Evolutionary conservation across 2,797 vertebrate species (phyloP), one percentile per base, ranked within the genome.

Genomic region (Lepilemur septentrionalis): DNA sequence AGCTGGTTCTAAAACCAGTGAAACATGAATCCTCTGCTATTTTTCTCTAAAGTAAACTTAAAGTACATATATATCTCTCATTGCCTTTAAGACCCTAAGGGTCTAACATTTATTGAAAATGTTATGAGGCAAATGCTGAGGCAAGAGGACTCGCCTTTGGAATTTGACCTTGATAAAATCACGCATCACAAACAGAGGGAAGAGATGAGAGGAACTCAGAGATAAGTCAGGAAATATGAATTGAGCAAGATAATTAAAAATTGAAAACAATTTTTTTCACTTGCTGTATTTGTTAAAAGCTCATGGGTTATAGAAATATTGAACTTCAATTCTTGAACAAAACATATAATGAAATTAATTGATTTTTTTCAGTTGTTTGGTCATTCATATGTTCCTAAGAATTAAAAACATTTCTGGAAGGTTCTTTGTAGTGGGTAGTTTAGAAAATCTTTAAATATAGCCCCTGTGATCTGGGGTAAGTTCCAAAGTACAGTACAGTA

Each of bases 91-190:
- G 89, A 94, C 52, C 93, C 55, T 32, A 41, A 76, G n/a, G 41
- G 52, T 48, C 35, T 81, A 94, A 69, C 20, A 92, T 59, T 93
- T 92, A 96, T 89, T 92, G 81, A 94, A 93, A 96, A 92, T 55
- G 81, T 73, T 81, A 55, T 52, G 50, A 91, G 85, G 67, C 9
- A 41, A 76, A 76, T 3, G 17, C 38, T 65, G 50, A 95, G 59
- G 50, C 35, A 70, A 55, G 25, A 91, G 9, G 50, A 50, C 32
- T 90, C 0, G 12, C 48, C 78, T 85, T 61, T 85, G 76, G 70
- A 69, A 73, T 85, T 46, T 94, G 92, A 96, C 92, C 92, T 97
- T 96, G 89, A 94, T 59, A 79, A 92, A 93, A 92, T 46, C 75
- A 5, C 12, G 4, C 46, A 43, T 92, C 38, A 25, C 20, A 63